Evolutionary conservation across 2,888 invertebrate genomes (phyloP), one percentile per base, ranked within the genome.

Genomic region (Pasiphila rectangulata): DNA sequence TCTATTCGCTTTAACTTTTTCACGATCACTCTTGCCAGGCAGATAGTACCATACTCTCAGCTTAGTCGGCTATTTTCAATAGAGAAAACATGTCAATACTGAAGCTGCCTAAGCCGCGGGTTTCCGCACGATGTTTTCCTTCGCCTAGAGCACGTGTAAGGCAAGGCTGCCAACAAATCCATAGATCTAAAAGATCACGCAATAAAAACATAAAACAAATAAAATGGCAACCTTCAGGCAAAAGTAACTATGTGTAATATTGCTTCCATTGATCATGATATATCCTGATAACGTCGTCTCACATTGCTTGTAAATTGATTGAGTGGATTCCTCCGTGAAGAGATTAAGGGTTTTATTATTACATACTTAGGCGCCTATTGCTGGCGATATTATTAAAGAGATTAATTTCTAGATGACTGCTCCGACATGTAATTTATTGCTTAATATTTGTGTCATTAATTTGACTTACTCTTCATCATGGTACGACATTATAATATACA

Each of bases 311-410:
- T 47, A 49, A 46, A 49, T 46, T 54, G 51, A 57, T 55, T 36
- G 46, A 55, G 51, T 38, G 29, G 45, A 53, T 57, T 53, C 55
- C 39, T 46, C 48, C 34, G 44, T 30, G 41, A 40, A 46, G 48
- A 51, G 49, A 57, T 46, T 47, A 35, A 45, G 39, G 39, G 40
- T 42, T 24, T 48, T 39, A 34, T 48, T 56, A 54, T 52, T 55
- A 43, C 46, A 35, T 42, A 40, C 47, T 39, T 23, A 35, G 10
- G 29, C 23, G 27, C 38, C 23, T 37, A 30, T 46, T 51, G 39
- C 40, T 24, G 35, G 38, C 24, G 41, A 49, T 51, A 48, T 51
- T 50, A 50, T 52, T 49, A 46, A 30, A 34, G 34, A 42, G 41
- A 57, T 55, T 57, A 55, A 55, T 57, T 49, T 50, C 30, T 40